Base-by-base conservation (phyloP, 2,113 vertebrate genomes). In the Rissa tridactyla region DNA sequence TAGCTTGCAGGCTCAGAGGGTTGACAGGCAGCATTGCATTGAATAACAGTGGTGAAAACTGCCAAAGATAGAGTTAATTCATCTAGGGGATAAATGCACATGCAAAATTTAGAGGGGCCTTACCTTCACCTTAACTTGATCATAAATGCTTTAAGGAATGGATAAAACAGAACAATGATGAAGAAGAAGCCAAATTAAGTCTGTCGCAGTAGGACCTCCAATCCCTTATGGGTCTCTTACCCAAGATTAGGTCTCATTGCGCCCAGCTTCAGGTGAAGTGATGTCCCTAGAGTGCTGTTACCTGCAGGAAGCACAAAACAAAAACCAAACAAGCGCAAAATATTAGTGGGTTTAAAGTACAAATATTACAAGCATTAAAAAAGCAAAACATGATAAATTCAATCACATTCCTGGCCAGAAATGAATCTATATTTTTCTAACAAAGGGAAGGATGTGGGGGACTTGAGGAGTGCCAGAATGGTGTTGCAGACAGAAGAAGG, bases 301-400 rank as follows among this genome's bases (percentile, higher is more conserved):
- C 85, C 98, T 98, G 86, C 29, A 96, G 92, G 19, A 96, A 96
- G 54, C 46, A 94, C 47, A 92, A 71, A 92, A 19, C n/a, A 65
- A 89, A 58, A 64, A 36, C 15, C 38, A 69, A 58, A 73, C 5
- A 75, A 52, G 26, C 9, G 66, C 8, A 92, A 57, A 40, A 36
- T 60, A 83, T 81, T 89, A 90, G 38, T 40, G 27, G 18, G 66
- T 80, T 91, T 82, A 46, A 84, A 60, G 87, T 26, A 55, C 42
- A 82, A 82, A 42, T 4, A 36, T 77, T 34, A 57, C 21, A 72
- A 81, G 19, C 26, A 88, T 40, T 82, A 51, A 60, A 65, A 57
- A 75, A 10, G 15, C 65, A 86, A 88, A 88, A 76, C 27, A 69
- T 20, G 9, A 38, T 20, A 83, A 13, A 55, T 68, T 92, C 52